Conservation (phyloP, 2,113 vertebrate species). For the Albula glossodonta region DNA sequence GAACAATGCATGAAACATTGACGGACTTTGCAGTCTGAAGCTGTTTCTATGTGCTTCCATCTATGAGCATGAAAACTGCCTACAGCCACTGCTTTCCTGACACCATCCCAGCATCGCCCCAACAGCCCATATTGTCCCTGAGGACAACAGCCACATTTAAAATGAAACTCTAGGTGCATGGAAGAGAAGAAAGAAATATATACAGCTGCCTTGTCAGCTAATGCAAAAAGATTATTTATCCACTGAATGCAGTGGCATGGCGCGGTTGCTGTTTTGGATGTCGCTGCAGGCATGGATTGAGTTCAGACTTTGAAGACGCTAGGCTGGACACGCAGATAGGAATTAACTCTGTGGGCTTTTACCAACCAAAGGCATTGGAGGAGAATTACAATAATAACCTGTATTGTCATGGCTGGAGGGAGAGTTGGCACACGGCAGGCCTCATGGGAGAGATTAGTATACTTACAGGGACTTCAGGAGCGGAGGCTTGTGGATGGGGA, state of each 20-base stretch:
- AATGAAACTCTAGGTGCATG: not conserved
- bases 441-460: slow-evolving; percentile 11
- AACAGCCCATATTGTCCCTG: not conserved
- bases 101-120: not conserved
- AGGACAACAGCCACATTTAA: not conserved
- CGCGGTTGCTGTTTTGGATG: not conserved
- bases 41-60: not conserved
- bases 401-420: not conserved
- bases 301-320: slow-evolving; percentile 18
- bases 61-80: not conserved
- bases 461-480: not conserved
- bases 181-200: not conserved
- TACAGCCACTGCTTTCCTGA: not conserved
- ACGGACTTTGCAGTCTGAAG: not conserved
- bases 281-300: slow-evolving; percentile 4
- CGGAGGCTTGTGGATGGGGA: not conserved
- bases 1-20: not conserved
- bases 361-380: slow-evolving; percentile 2
- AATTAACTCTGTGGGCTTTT: slow-evolving; percentile 21
- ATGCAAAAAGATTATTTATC: not conserved
- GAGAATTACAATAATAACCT: slow-evolving; percentile 14
- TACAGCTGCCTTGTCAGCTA: not conserved
- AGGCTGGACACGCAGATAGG: slow-evolving; percentile 2
- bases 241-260: not conserved
- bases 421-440: not conserved